Base-by-base conservation (phyloP, 2,888 invertebrate species). In the Neocrepidodera transversa region DNA sequence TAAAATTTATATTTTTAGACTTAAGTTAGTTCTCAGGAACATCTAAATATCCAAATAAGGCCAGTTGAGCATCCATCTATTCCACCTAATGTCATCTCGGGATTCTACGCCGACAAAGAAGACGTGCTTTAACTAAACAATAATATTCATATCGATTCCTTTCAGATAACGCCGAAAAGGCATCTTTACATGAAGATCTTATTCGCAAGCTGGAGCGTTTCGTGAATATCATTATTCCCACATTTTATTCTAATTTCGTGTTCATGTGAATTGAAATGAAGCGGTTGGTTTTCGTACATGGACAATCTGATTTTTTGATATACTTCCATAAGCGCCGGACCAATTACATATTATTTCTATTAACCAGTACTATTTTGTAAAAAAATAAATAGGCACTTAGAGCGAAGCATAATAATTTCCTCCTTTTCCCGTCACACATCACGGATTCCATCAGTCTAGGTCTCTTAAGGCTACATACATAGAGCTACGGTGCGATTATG, bases 101-200 rank as follows among this genome's bases (percentile, higher is more conserved):
- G 28, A 45, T 23, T 45, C 6, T 10, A 18, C 20, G 54, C 60
- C 60, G 60, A 60, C 60, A 60, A 60, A 60, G 60, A 28, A 36
- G 55, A 60, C 60, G 60, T 60, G 60, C 50, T 45, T 35, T 23
- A 55, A 60, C 60, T 55, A 30, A 38, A 60, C 49, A 55, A 60
- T 60, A 55, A 55, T 60, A 51, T 50, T 60, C 55, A 60, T 60
- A 63, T 60, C 51, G 63, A 63, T 63, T 55, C 49, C 53, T 45
- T 60, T 58, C 18, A 63, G 63, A 63, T 63, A 55, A 45, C 32
- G 40, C 60, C 63, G 54, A 60, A 60, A 58, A 43, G 49, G 50
- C 42, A 30, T 36, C 50, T 50, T 50, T 14, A 50, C 50, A 47
- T 23, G 50, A 51, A 56, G 47, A 48, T 53, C 11, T 38, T 47